Percentiles rank a stretch among this genome's conserved stretches.
Evolutionary conservation across 2,113 vertebrate genomes (phyloP).

Genomic region (Anser brachyrhynchus): DNA sequence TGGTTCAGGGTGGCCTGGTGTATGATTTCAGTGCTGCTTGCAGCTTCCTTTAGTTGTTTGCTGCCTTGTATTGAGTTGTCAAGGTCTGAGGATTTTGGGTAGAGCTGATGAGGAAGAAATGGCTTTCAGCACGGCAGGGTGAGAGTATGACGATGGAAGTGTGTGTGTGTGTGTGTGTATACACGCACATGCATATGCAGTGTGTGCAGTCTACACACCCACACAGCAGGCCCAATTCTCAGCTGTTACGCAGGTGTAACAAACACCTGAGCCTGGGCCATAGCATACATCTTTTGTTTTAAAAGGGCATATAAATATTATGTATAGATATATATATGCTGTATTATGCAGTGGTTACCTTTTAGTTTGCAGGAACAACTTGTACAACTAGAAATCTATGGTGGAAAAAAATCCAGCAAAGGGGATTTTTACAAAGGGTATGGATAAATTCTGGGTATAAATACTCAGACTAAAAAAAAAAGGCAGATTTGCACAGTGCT

Average conservation of each 20-base stretch:
- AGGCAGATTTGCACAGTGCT: conserved; percentile 97
- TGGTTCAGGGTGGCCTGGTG: neutral
- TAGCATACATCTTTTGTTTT: conserved; percentile 53
- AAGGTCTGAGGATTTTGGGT: neutral
- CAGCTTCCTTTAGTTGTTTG: neutral
- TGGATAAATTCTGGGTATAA: conserved; percentile 89
- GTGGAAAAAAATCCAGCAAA: conserved; percentile 75
- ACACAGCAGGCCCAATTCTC: neutral
- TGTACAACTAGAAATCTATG: conserved; percentile 77
- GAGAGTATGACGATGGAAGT: neutral
- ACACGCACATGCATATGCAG: neutral
- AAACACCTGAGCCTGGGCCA: neutral
- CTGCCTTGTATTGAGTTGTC: neutral
- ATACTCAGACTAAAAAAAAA: conserved; percentile 97
- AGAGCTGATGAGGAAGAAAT: neutral
- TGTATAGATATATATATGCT: conserved; percentile 25
- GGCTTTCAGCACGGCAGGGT: conserved; percentile 36
- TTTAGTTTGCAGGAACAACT: conserved; percentile 78
- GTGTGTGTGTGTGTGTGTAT: neutral
- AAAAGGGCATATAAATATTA: conserved; percentile 71
- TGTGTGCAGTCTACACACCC: neutral
- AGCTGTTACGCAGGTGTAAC: neutral
- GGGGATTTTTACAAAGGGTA: conserved; percentile 74
- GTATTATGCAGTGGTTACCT: conserved; percentile 78
- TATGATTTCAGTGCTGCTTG: conserved; percentile 31